phyloP scores from a whole-genome alignment of 2,888 invertebrate species.

The Resseliella maxima region DNA sequence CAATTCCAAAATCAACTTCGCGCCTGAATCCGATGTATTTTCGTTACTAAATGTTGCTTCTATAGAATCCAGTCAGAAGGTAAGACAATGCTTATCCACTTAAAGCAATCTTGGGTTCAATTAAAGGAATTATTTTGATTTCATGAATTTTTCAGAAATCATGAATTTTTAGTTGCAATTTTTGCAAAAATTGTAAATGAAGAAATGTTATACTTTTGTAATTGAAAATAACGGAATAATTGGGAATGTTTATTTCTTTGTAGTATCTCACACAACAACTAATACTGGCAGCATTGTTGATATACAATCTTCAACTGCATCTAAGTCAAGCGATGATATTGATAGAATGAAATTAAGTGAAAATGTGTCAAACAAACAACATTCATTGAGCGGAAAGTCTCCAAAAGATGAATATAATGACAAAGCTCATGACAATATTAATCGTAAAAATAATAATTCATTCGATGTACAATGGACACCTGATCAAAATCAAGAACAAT shows the following conservation, averaged over 20 bases:
- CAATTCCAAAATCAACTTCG: too few relatives aligned
- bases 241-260: too few relatives aligned
- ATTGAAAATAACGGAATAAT: too few relatives aligned
- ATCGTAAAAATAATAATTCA: constrained; percentile 53
- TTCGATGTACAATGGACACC: neutral
- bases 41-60: too few relatives aligned
- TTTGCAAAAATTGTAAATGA: neutral
- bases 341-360: neutral
- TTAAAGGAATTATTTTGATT: too few relatives aligned
- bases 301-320: neutral
- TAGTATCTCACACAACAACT: neutral
- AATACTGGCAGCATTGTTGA: neutral
- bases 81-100: neutral
- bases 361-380: neutral
- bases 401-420: neutral
- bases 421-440: neutral
- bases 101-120: too few relatives aligned
- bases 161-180: too few relatives aligned
- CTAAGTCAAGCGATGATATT: neutral
- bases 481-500: neutral
- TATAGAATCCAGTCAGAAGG: neutral
- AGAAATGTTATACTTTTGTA: neutral
- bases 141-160: too few relatives aligned
- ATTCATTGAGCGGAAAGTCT: neutral
- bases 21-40: too few relatives aligned